phyloP scores from a whole-genome alignment of 2,888 invertebrate genomes.

The Cataglyphis altisquamis region DNA sequence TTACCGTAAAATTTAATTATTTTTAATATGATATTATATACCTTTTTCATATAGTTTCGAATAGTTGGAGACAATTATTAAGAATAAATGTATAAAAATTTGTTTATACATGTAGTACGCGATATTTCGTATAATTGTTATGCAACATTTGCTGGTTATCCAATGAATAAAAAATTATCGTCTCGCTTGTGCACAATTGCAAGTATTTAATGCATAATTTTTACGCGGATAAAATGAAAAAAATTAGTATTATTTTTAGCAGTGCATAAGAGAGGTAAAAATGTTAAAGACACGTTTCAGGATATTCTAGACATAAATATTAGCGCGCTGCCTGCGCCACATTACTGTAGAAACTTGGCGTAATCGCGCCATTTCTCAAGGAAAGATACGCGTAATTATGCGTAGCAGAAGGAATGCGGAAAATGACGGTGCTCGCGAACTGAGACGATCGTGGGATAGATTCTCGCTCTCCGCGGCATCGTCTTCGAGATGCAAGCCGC shows the following conservation, averaged over 20 bases:
- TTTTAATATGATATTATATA: no score
- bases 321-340: neutral
- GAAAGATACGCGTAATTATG: neutral
- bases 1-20: no score
- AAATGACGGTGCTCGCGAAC: neutral
- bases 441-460: slow-evolving; percentile 5
- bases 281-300: neutral
- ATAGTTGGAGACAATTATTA: neutral
- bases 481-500: slow-evolving; percentile 20
- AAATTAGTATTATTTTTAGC: neutral
- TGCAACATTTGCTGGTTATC: neutral
- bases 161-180: neutral
- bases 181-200: neutral
- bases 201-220: neutral
- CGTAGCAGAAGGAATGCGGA: neutral
- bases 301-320: neutral
- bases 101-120: neutral
- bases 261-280: neutral
- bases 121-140: neutral
- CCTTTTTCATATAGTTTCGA: no score
- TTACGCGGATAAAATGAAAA: neutral
- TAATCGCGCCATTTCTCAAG: neutral
- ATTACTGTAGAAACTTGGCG: neutral
- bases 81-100: neutral
- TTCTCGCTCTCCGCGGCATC: neutral